These are phyloP conservation scores for Chiroxiphia lanceolata DNA, from an alignment of 2,797 vertebrate species.

Conservation along the genomic window DNA sequence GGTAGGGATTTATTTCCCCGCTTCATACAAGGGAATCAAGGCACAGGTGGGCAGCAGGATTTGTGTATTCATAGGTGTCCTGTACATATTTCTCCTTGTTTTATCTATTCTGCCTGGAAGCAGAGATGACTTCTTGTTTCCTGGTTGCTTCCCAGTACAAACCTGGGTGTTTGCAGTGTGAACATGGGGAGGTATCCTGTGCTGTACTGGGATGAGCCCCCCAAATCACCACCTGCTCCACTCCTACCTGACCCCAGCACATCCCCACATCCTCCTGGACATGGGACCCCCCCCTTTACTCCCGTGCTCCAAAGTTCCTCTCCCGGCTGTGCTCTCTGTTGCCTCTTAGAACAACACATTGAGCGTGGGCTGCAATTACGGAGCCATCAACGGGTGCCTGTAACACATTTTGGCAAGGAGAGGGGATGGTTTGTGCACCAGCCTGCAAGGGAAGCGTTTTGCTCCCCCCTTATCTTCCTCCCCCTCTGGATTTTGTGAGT, in stretches of 20 bases:
- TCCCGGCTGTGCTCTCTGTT: background rate
- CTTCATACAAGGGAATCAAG: background rate
- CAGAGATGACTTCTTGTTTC: background rate
- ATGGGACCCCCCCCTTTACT: rapidly evolving
- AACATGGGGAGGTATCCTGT: rapidly evolving
- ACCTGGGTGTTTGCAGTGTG: background rate
- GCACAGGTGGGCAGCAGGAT: background rate
- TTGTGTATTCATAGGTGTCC: rapidly evolving
- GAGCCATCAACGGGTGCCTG: background rate
- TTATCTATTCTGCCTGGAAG: rapidly evolving
- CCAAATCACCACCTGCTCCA: rapidly evolving
- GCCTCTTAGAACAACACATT: background rate
- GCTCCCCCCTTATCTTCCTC: background rate
- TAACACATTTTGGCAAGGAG: background rate
- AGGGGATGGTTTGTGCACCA: background rate
- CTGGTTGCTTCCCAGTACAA: background rate
- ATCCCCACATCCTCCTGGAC: background rate
- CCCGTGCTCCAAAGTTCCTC: background rate
- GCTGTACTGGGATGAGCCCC: background rate
- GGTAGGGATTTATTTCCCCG: background rate
- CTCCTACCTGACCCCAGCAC: background rate
- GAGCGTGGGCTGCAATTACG: background rate
- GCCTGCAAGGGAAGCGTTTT: background rate
- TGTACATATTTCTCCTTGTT: background rate
- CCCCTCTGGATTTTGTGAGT: background rate